phyloP scores from a whole-genome alignment of 53 echinoderm and acorn worm genomes.

The Holothuria leucospilota region DNA sequence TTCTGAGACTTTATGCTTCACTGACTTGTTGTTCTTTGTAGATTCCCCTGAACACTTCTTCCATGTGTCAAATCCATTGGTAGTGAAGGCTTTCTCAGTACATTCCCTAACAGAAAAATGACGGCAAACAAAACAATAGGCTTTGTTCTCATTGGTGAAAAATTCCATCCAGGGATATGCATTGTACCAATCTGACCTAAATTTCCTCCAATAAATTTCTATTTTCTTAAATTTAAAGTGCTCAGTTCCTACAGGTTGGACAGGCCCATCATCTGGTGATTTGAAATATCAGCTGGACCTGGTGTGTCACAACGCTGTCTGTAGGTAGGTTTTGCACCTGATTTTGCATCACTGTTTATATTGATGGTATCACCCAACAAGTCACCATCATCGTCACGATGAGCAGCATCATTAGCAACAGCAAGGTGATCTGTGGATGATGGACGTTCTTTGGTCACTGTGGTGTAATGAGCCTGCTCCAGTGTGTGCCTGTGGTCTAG shows the following conservation, averaged over 20 bases:
- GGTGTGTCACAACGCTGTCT: background rate
- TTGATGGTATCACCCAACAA: slow-evolving; percentile 10
- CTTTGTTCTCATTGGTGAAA: no score
- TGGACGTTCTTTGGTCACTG: background rate
- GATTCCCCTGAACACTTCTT: background rate
- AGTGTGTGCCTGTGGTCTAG: background rate
- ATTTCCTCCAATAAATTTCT: background rate
- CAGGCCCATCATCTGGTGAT: slow-evolving; percentile 28
- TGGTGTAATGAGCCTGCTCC: slow-evolving; percentile 14
- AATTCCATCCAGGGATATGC: no score
- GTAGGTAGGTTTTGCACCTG: slow-evolving; percentile 8
- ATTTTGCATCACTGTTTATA: no score
- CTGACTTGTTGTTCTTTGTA: slow-evolving; percentile 11
- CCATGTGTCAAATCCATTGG: no score
- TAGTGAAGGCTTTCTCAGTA: no score
- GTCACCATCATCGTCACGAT: slow-evolving; percentile 7
- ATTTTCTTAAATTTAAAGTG: background rate
- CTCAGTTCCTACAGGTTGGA: slow-evolving; percentile 4
- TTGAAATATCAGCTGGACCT: slow-evolving; percentile 38
- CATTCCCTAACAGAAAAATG: no score
- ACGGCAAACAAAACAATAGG: no score
- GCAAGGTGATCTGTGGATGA: slow-evolving; percentile 13
- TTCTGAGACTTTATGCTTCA: no score
- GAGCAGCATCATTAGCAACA: background rate
- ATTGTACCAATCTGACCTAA: slow-evolving; percentile 2